phyloP scores from a whole-genome alignment of 2,888 invertebrate species.

The Drosophila sordidapex region DNA sequence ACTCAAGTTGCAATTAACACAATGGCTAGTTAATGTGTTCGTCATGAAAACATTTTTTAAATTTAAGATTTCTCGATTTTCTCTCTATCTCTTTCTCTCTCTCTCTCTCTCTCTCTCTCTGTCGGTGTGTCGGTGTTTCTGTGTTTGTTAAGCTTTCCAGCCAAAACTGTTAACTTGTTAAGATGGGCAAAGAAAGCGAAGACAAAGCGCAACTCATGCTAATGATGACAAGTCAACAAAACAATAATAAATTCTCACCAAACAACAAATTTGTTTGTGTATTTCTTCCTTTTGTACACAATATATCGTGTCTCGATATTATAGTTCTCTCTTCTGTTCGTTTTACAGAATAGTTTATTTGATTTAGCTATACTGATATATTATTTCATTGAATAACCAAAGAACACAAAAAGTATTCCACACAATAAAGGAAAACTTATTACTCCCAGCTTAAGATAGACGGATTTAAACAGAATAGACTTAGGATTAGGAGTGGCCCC shows the following conservation, averaged over 20 bases:
- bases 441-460: too few species aligned
- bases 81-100: not conserved
- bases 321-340: too few species aligned
- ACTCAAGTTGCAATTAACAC: conserved; percentile 16
- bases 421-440: not conserved
- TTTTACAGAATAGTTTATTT: not conserved
- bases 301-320: not conserved
- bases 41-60: conserved; percentile 20
- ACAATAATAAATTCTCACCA: conserved; percentile 9
- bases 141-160: conserved; percentile 43
- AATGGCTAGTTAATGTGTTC: conserved; percentile 9
- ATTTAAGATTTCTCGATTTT: not conserved
- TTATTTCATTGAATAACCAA: not conserved
- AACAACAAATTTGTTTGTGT: conserved; percentile 2
- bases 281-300: not conserved
- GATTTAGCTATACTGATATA: not conserved
- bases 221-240: conserved; percentile 44
- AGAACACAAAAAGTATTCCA: not conserved
- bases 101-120: not conserved
- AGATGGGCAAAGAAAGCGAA: conserved; percentile 31
- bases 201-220: conserved; percentile 43
- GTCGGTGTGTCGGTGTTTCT: not conserved
- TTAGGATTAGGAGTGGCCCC: not conserved
- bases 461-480: not conserved
- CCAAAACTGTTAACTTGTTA: conserved; percentile 22